Conservation (phyloP, 1,140 invertebrate genomes). For the Eumeta japonica region DNA sequence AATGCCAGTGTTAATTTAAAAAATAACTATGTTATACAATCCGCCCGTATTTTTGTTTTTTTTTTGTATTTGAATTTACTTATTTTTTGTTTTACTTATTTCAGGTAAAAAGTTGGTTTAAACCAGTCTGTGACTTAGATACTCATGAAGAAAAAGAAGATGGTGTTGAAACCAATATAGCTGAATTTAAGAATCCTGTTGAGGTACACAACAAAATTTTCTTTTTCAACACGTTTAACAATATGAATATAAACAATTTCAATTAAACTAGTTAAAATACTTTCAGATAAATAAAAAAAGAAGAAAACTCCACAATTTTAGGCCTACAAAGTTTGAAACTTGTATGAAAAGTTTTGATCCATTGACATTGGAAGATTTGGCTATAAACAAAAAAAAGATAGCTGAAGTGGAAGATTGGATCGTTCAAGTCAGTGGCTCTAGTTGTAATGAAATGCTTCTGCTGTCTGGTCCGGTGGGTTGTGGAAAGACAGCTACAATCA, state of each 20-base stretch:
- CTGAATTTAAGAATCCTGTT: no score
- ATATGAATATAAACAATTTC: no score
- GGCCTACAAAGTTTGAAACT: constrained; percentile 34
- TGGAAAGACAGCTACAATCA: constrained; percentile 68
- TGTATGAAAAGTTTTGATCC: constrained; percentile 62
- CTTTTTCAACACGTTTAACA: no score
- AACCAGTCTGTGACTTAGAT: constrained; percentile 37
- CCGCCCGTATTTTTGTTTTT: no score
- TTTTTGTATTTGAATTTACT: no score
- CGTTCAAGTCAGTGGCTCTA: constrained; percentile 28
- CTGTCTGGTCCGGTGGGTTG: constrained; percentile 71
- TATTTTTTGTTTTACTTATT: constrained; percentile 10
- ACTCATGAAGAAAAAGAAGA: constrained; percentile 19
- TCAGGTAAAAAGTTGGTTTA: constrained; percentile 29
- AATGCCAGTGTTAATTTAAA: no score
- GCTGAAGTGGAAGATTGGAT: constrained; percentile 63
- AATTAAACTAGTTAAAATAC: no score
- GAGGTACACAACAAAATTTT: no score
- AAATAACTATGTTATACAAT: no score
- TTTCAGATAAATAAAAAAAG: no score
- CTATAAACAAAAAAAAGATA: constrained; percentile 64
- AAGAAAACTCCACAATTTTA: no score
- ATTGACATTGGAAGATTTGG: constrained; percentile 54
- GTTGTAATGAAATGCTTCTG: constrained; percentile 59
- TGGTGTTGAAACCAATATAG: neutral